phyloP scores from a whole-genome alignment of 2,113 vertebrate genomes.

The Semnopithecus entellus region DNA sequence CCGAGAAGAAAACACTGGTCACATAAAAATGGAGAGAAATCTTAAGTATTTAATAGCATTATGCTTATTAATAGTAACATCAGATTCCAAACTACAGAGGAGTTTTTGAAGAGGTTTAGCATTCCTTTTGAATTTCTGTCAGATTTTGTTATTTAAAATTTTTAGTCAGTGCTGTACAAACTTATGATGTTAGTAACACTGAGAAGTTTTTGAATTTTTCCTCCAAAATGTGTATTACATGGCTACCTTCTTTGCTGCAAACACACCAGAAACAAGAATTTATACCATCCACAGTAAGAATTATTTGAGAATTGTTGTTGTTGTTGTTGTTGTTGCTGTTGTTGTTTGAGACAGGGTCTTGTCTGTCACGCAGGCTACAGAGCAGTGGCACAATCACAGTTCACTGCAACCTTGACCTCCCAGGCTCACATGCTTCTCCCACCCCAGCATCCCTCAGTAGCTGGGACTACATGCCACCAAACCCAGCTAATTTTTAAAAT shows the following conservation, averaged over 20 bases:
- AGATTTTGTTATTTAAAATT: slow-evolving; percentile 3
- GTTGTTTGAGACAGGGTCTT: too few relatives aligned
- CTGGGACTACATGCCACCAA: too few relatives aligned
- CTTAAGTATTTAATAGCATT: not conserved
- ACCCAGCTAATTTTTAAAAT: too few relatives aligned
- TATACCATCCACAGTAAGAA: not conserved
- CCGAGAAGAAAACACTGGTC: not conserved
- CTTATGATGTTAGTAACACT: not conserved
- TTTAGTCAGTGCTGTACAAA: not conserved
- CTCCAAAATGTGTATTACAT: not conserved
- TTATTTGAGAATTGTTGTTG: not conserved
- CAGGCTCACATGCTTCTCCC: too few relatives aligned
- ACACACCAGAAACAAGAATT: not conserved
- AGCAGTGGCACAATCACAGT: too few relatives aligned
- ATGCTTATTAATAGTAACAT: not conserved
- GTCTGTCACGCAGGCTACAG: too few relatives aligned
- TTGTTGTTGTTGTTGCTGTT: too few relatives aligned
- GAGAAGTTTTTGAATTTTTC: slow-evolving; percentile 32
- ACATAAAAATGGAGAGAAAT: not conserved
- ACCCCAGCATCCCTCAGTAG: too few relatives aligned
- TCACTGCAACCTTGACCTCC: too few relatives aligned
- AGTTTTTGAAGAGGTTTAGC: not conserved
- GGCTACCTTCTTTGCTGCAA: not conserved
- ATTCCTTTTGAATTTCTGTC: not conserved
- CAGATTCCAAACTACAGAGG: not conserved